A percentile compares a stretch with the other conserved stretches of the same genome.
Conservation (phyloP, 1,140 invertebrate species). For the Geopemphigus sp. region DNA sequence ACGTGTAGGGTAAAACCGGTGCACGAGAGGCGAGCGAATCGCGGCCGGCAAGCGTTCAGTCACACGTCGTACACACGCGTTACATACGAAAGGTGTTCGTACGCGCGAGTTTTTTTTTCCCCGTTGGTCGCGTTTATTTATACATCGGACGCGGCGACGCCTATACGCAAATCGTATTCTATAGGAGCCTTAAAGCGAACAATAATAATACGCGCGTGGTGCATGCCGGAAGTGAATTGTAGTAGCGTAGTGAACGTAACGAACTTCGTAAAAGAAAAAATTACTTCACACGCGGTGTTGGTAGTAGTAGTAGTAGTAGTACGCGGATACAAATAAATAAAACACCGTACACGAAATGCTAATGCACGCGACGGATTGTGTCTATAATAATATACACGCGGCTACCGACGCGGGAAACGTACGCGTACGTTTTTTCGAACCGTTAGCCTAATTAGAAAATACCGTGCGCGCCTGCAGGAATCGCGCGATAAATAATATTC, state of each 20-base stretch:
- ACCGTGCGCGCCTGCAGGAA: background rate
- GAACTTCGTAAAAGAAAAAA: background rate
- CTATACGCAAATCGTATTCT: slow-evolving; percentile 6
- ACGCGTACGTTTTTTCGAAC: background rate
- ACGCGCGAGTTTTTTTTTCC: background rate
- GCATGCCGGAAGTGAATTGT: background rate
- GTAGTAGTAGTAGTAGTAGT: no score
- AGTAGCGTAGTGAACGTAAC: background rate
- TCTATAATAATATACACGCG: no score
- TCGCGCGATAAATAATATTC: no score
- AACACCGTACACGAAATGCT: background rate
- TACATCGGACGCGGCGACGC: background rate
- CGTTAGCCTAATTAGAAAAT: slow-evolving; percentile 19
- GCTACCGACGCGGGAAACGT: no score
- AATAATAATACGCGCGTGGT: background rate
- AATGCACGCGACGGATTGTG: slow-evolving; percentile 4
- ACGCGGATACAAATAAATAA: background rate
- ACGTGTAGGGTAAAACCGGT: no score
- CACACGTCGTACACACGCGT: background rate
- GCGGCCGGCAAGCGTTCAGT: no score
- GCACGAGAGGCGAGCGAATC: background rate
- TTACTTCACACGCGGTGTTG: no score
- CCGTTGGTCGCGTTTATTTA: background rate
- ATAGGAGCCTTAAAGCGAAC: slow-evolving; percentile 1
- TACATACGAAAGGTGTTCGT: background rate